Conservation (phyloP, 1,140 invertebrate species). For the Sinella curviseta region DNA sequence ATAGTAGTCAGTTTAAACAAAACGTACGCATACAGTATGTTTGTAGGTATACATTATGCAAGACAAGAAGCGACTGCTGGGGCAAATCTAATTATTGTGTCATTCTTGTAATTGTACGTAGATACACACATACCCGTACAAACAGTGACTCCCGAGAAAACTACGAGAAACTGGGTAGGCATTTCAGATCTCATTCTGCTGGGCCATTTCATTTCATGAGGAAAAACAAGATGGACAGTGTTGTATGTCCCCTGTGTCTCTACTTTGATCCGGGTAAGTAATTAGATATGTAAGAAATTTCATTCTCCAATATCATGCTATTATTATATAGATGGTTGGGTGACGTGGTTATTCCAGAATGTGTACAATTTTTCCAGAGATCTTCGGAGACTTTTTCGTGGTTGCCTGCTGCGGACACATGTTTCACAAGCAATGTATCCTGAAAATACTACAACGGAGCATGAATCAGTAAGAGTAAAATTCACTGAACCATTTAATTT, state of each 20-base stretch:
- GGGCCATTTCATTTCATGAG: no score
- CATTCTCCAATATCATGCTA: background rate
- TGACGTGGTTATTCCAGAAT: background rate
- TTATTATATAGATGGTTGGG: background rate
- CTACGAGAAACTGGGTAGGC: no score
- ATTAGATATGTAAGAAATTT: background rate
- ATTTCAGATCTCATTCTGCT: no score
- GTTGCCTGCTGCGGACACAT: slow-evolving; percentile 9
- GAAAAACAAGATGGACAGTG: slow-evolving; percentile 5
- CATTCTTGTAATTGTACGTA: no score
- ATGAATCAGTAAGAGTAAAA: slow-evolving; percentile 20
- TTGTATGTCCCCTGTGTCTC: slow-evolving; percentile 16
- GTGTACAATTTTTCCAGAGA: background rate
- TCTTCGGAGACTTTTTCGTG: slow-evolving; percentile 24
- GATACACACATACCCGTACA: no score
- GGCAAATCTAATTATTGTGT: no score
- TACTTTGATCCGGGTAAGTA: slow-evolving; percentile 23
- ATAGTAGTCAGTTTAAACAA: no score
- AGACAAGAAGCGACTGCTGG: no score
- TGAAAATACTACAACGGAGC: slow-evolving; percentile 16
- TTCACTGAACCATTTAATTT: background rate
- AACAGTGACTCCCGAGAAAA: no score
- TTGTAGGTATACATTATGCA: no score
- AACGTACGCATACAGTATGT: no score
- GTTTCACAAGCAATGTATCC: slow-evolving; percentile 26